Evolutionary conservation across 2,888 invertebrate genomes (phyloP).

Genomic region (Agrilus biguttatus): DNA sequence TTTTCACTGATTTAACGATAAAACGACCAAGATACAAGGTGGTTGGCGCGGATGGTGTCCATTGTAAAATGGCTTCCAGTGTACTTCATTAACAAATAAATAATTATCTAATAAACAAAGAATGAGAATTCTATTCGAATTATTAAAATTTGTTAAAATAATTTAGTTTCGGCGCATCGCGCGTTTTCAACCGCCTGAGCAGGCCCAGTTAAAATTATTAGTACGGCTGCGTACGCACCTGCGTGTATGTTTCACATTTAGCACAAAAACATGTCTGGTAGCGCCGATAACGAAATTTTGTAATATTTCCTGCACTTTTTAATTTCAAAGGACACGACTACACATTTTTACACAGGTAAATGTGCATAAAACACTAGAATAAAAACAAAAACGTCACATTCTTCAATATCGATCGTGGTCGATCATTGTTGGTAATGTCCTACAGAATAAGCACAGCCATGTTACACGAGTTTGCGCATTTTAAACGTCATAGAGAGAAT

Average conservation of each 20-base stretch:
- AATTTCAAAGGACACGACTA: conserved; percentile 20
- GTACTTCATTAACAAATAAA: conserved; percentile 5
- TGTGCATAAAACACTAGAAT: conserved; percentile 21
- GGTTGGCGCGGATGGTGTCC: conserved; percentile 16
- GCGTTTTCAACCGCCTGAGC: conserved; percentile 44
- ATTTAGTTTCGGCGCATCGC: conserved; percentile 25
- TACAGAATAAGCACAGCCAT: conserved; percentile 42
- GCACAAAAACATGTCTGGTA: conserved; percentile 31
- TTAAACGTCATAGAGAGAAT: conserved; percentile 11
- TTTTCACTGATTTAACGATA: too few relatives aligned
- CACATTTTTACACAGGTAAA: conserved; percentile 25
- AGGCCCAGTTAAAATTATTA: conserved; percentile 77
- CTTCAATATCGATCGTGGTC: conserved; percentile 45
- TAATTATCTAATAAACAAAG: conserved; percentile 11
- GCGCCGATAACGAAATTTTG: conserved; percentile 24
- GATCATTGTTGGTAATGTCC: conserved; percentile 34
- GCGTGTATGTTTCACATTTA: conserved; percentile 49
- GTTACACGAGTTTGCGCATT: conserved; percentile 56
- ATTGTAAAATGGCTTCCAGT: conserved; percentile 21
- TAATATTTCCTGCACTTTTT: conserved; percentile 18
- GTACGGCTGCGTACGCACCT: conserved; percentile 96
- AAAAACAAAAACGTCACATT: conserved; percentile 31
- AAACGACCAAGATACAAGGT: not conserved
- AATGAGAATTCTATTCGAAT: conserved; percentile 10
- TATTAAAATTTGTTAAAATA: too few relatives aligned